Evolutionary conservation across 1,140 invertebrate species (phyloP).

Genomic region (Drosophila sp.): DNA sequence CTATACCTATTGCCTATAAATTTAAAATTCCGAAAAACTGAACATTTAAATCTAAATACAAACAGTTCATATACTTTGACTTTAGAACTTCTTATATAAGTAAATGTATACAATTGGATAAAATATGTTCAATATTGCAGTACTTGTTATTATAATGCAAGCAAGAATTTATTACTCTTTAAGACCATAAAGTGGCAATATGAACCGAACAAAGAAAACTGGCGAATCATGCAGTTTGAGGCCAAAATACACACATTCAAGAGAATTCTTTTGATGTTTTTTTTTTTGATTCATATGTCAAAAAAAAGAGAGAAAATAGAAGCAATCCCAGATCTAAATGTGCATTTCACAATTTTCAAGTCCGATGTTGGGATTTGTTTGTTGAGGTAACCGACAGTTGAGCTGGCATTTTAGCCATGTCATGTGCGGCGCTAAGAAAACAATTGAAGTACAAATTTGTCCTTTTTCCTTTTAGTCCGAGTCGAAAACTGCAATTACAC

Average conservation of each 20-base stretch:
- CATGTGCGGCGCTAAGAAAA: slow-evolving; percentile 57
- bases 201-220: not conserved
- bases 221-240: slow-evolving; percentile 20
- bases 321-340: slow-evolving; percentile 9
- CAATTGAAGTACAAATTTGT: slow-evolving; percentile 56
- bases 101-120: too few species aligned
- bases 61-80: not conserved
- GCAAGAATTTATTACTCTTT: not conserved
- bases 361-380: slow-evolving; percentile 19
- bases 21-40: too few species aligned
- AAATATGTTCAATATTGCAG: not conserved
- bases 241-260: slow-evolving; percentile 8
- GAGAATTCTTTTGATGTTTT: not conserved
- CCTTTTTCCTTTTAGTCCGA: slow-evolving; percentile 17
- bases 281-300: slow-evolving; percentile 7
- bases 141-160: not conserved
- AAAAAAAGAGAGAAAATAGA: slow-evolving; percentile 3
- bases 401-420: slow-evolving; percentile 30
- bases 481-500: slow-evolving; percentile 68
- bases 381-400: slow-evolving; percentile 22
- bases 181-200: not conserved
- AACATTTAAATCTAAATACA: not conserved
- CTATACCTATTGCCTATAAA: too few species aligned
- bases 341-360: slow-evolving; percentile 38
- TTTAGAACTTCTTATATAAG: not conserved